Conservation (phyloP, 2,888 invertebrate species). For the Drosophila quinaria region DNA sequence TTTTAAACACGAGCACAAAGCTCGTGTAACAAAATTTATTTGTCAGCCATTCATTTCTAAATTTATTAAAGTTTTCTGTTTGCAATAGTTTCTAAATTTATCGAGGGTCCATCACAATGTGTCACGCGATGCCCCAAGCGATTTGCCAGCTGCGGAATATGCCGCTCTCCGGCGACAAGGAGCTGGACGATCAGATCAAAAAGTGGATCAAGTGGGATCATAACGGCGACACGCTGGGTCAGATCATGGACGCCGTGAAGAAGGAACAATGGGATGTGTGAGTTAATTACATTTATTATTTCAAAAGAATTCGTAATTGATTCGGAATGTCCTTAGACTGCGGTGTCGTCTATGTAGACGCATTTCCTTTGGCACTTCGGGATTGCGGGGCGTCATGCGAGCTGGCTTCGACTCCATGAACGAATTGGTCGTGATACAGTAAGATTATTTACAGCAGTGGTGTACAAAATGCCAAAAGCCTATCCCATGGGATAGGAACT, state of each 20-base stretch:
- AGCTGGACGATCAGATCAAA: constrained; percentile 89
- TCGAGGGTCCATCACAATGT: constrained; percentile 26
- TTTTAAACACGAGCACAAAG: constrained; percentile 5
- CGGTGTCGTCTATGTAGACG: constrained; percentile 11
- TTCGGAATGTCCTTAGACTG: constrained; percentile 5
- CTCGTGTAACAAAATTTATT: constrained; percentile 13
- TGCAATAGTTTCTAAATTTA: constrained; percentile 1
- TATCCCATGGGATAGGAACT: too few relatives aligned
- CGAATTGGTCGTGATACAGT: constrained; percentile 92
- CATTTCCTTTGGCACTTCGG: constrained; percentile 16
- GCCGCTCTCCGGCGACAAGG: constrained; percentile 77
- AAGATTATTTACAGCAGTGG: neutral
- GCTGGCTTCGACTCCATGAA: constrained; percentile 98
- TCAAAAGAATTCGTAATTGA: neutral
- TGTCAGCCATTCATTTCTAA: neutral
- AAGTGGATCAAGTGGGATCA: constrained; percentile 92
- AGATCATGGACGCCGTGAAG: constrained; percentile 88
- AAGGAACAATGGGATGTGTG: constrained; percentile 86
- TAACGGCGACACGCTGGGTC: constrained; percentile 89
- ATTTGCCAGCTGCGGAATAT: constrained; percentile 58
- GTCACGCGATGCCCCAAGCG: constrained; percentile 48
- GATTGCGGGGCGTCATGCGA: constrained; percentile 93
- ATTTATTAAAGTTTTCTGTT: neutral
- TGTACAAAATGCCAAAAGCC: too few relatives aligned
- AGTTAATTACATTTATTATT: constrained; percentile 1